Conservation (phyloP, 1,140 invertebrate genomes). For the Drosophila yakuba region DNA sequence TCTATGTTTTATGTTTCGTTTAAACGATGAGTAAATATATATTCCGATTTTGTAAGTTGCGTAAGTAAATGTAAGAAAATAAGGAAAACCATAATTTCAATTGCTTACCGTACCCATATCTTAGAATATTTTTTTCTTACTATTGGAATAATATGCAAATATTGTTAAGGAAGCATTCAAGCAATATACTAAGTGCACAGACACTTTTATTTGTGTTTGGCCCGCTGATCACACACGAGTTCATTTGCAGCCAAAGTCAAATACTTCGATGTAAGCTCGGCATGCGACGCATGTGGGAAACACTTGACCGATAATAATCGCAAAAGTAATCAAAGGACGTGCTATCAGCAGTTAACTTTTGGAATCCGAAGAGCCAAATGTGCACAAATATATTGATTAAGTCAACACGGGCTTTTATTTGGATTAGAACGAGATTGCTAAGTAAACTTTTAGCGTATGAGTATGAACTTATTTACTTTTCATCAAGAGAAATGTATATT, state of each 20-base stretch:
- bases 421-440: not conserved
- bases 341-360: not conserved
- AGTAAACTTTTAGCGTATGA: not conserved
- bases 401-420: not conserved
- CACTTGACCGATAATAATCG: conserved; percentile 38
- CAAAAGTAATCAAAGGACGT: conserved; percentile 27
- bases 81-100: not conserved
- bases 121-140: too few relatives aligned
- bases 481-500: not conserved
- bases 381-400: not conserved
- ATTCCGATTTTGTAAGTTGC: not conserved
- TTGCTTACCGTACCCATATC: not conserved
- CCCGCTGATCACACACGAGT: conserved; percentile 26
- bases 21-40: not conserved
- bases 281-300: conserved; percentile 15
- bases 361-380: not conserved
- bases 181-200: not conserved
- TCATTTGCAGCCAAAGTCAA: conserved; percentile 31
- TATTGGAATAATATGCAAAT: not conserved
- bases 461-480: not conserved
- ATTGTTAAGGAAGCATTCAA: not conserved
- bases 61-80: not conserved
- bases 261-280: conserved; percentile 16
- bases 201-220: conserved; percentile 13
- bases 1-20: too few relatives aligned